phyloP scores from a whole-genome alignment of 2,113 vertebrate species.

The Microcebus murinus region DNA sequence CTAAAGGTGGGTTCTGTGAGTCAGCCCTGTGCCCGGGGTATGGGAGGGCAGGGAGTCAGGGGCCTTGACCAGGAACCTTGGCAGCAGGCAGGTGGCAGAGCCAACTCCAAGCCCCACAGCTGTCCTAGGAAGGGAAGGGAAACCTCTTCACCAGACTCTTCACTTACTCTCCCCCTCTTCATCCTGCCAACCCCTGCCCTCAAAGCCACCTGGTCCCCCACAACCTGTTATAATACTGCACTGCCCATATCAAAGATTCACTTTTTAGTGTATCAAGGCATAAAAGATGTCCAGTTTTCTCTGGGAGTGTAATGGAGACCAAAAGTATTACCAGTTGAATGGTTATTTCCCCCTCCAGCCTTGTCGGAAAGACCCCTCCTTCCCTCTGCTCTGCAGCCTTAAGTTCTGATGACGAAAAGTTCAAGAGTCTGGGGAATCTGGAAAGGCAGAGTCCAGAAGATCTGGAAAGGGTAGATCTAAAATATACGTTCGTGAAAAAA shows the following conservation, averaged over 20 bases:
- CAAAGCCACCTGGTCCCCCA: accelerated
- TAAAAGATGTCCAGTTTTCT: neutral
- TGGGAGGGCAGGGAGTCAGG: neutral
- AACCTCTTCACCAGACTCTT: neutral
- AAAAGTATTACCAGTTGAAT: neutral
- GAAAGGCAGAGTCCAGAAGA: neutral
- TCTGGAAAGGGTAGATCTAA: neutral
- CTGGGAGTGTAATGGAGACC: neutral
- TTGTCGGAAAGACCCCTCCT: neutral
- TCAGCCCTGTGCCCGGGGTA: neutral
- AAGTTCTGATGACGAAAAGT: neutral
- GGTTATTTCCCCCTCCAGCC: neutral
- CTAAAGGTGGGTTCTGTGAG: neutral
- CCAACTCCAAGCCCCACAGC: too few species aligned
- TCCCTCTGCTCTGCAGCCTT: neutral
- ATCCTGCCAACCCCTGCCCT: accelerated
- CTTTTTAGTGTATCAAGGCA: neutral
- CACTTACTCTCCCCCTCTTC: too few species aligned
- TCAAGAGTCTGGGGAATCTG: neutral
- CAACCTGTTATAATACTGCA: neutral
- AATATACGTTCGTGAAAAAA: neutral
- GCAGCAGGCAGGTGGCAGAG: neutral
- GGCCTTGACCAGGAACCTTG: neutral
- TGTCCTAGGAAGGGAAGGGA: neutral
- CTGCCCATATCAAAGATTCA: neutral